Evolutionary conservation across 2,888 invertebrate genomes (phyloP).

Genomic region (Spodoptera picta): DNA sequence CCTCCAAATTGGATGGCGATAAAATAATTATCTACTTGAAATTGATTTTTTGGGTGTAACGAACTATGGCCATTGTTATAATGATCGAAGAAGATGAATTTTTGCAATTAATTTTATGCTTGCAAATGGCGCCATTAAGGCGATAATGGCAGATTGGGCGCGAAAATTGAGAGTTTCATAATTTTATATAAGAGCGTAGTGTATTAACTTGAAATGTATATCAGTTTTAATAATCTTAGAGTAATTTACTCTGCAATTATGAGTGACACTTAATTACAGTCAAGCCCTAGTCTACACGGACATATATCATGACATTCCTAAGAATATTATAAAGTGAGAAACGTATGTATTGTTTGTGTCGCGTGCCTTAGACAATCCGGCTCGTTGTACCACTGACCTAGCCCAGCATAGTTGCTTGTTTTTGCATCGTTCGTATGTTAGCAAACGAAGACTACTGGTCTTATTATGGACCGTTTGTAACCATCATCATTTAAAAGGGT

Average conservation of each 20-base stretch:
- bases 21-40: slow-evolving; percentile 39
- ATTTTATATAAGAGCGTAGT: neutral
- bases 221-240: too few species aligned
- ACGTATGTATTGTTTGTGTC: slow-evolving; percentile 40
- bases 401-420: slow-evolving; percentile 24
- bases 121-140: slow-evolving; percentile 27
- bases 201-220: too few species aligned
- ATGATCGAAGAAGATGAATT: slow-evolving; percentile 31
- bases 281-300: slow-evolving; percentile 2
- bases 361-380: slow-evolving; percentile 50
- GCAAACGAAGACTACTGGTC: too few species aligned
- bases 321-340: slow-evolving; percentile 23
- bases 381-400: slow-evolving; percentile 58
- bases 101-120: slow-evolving; percentile 40
- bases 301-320: slow-evolving; percentile 20
- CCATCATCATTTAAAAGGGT: too few species aligned
- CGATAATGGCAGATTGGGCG: slow-evolving; percentile 25
- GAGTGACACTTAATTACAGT: neutral
- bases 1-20: slow-evolving; percentile 31
- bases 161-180: slow-evolving; percentile 14
- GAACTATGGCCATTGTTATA: slow-evolving; percentile 43
- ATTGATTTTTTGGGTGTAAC: slow-evolving; percentile 48
- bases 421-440: slow-evolving; percentile 27
- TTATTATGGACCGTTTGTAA: too few species aligned
- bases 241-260: too few species aligned